Evolutionary conservation across 2,113 vertebrate species (phyloP).

Genomic region (Oreocharis arfaki): DNA sequence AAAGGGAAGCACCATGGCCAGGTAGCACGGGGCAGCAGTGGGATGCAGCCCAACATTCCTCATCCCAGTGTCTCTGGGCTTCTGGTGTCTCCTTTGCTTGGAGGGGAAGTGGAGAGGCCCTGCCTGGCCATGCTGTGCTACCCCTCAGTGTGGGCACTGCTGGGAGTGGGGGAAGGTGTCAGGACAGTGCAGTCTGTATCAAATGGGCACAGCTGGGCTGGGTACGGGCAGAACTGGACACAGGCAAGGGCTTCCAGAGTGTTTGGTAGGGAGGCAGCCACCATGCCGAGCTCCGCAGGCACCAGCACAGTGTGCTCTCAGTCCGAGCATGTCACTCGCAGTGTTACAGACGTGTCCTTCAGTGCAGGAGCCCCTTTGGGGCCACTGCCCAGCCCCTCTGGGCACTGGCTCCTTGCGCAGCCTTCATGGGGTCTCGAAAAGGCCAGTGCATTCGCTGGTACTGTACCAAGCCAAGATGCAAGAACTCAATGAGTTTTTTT

Average conservation of each 20-base stretch:
- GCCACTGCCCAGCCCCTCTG: background rate
- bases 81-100: background rate
- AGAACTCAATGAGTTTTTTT: slow-evolving; percentile 42
- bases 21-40: fast-evolving
- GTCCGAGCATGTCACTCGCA: fast-evolving
- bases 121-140: background rate
- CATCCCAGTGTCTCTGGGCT: background rate
- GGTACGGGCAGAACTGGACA: background rate
- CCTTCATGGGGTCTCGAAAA: background rate
- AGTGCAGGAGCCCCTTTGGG: fast-evolving
- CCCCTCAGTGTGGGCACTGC: background rate
- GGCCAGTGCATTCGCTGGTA: background rate
- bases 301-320: fast-evolving
- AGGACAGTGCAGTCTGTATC: background rate
- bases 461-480: slow-evolving; percentile 16
- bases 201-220: background rate
- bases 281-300: fast-evolving
- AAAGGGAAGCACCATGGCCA: background rate
- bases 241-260: background rate
- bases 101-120: background rate
- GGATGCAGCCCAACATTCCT: background rate
- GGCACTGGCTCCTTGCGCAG: background rate
- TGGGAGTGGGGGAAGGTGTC: background rate
- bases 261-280: background rate
- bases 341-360: background rate